phyloP scores from a whole-genome alignment of 2,113 vertebrate genomes.

The Panthera tigris region DNA sequence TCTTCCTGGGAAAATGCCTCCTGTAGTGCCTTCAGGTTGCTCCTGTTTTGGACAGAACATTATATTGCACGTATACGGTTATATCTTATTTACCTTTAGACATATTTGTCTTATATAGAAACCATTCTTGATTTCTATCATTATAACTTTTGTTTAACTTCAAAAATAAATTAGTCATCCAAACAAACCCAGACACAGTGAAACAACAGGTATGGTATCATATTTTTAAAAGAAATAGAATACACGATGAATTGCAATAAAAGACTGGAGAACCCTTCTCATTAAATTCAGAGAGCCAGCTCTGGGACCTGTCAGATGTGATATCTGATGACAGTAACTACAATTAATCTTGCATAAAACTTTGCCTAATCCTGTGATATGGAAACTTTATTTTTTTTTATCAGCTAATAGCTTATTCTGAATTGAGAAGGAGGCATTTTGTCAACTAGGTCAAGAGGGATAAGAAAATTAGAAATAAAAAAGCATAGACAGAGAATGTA shows the following conservation, averaged over 20 bases:
- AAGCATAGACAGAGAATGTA: not conserved
- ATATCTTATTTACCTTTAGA: not conserved
- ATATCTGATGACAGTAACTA: conserved; percentile 66
- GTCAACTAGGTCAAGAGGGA: conserved; percentile 50
- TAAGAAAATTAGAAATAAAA: conserved; percentile 15
- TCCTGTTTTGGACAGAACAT: not conserved
- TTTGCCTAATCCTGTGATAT: conserved; percentile 56
- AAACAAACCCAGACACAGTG: not conserved
- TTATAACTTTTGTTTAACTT: not conserved
- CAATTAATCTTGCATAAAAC: conserved; percentile 62
- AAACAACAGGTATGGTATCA: not conserved
- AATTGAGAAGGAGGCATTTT: conserved; percentile 57
- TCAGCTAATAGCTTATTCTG: conserved; percentile 29
- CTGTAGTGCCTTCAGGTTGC: not conserved
- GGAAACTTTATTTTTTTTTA: conserved; percentile 57
- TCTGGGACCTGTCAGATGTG: not conserved
- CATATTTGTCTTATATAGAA: not conserved
- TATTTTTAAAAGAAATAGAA: conserved; percentile 8
- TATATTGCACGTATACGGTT: not conserved
- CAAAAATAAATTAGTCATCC: not conserved
- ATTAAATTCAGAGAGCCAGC: conserved; percentile 60
- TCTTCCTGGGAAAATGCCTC: not conserved
- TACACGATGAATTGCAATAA: not conserved
- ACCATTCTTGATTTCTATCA: not conserved
- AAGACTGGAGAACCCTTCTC: conserved; percentile 24